Evolutionary conservation across 2,113 vertebrate genomes (phyloP).

Genomic region (Festucalex cinctus): DNA sequence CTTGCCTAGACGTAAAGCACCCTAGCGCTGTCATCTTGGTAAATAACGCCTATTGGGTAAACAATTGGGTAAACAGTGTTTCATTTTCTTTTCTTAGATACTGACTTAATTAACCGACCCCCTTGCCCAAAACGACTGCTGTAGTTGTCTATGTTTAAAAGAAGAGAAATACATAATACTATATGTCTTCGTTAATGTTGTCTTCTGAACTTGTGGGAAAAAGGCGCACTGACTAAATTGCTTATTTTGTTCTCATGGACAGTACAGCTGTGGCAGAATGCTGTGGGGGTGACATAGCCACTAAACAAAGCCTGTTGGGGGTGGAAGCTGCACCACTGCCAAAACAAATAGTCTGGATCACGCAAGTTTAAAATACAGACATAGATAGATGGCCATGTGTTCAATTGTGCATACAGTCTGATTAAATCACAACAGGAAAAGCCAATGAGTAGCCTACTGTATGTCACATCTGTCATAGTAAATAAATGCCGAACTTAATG

Average conservation of each 20-base stretch:
- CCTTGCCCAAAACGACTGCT: no score
- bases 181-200: not conserved
- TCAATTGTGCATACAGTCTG: not conserved
- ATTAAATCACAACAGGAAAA: not conserved
- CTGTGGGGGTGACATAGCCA: constrained; percentile 18
- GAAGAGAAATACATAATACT: no score
- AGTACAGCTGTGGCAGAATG: constrained; percentile 1
- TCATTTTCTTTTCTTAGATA: not conserved
- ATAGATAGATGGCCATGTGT: not conserved
- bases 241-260: not conserved
- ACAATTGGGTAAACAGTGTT: not conserved
- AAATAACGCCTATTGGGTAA: not conserved
- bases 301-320: not conserved
- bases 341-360: constrained; percentile 34
- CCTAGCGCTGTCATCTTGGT: not conserved
- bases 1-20: not conserved
- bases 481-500: not conserved
- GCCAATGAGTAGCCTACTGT: no score
- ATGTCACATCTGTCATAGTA: not conserved
- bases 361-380: not conserved
- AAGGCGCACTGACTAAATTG: not conserved
- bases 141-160: no score
- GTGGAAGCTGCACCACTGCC: constrained; percentile 24
- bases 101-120: no score
- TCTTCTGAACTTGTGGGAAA: not conserved